phyloP scores from a whole-genome alignment of 2,113 vertebrate species.

The Agapornis roseicollis region DNA sequence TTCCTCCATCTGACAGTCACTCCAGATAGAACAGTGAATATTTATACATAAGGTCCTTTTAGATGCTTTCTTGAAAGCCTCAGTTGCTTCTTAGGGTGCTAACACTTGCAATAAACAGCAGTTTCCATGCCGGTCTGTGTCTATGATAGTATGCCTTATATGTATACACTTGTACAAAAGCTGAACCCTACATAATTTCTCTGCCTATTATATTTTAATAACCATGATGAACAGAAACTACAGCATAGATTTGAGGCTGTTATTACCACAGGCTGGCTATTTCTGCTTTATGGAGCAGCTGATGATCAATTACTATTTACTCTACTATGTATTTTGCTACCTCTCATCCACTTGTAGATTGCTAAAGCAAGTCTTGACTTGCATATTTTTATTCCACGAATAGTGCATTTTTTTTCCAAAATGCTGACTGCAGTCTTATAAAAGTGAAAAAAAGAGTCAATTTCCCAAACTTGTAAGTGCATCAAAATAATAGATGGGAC shows the following conservation, averaged over 20 bases:
- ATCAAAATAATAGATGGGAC: not conserved
- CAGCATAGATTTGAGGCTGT: not conserved
- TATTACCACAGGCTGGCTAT: not conserved
- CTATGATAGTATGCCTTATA: not conserved
- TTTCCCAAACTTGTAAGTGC: not conserved
- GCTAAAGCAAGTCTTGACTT: not conserved
- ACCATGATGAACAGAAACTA: not conserved
- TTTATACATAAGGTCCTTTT: not conserved
- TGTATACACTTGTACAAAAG: not conserved
- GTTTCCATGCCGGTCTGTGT: not conserved
- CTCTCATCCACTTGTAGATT: not conserved
- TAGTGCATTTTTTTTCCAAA: not conserved
- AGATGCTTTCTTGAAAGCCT: not conserved
- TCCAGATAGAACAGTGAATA: not conserved
- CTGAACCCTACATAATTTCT: not conserved
- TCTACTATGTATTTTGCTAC: not conserved
- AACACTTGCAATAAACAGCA: not conserved
- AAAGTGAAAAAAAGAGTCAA: not conserved
- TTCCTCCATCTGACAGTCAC: not conserved
- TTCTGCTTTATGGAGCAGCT: not conserved
- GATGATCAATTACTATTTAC: not conserved
- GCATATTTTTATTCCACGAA: not conserved
- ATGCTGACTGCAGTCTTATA: not conserved
- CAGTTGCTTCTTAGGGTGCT: not conserved
- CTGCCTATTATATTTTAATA: not conserved